A percentile compares a stretch with the other conserved stretches of the same genome.
These are phyloP conservation scores for Lordiphosa fenestrarum DNA, from an alignment of 2,888 invertebrate genomes.

Conservation along the genomic window DNA sequence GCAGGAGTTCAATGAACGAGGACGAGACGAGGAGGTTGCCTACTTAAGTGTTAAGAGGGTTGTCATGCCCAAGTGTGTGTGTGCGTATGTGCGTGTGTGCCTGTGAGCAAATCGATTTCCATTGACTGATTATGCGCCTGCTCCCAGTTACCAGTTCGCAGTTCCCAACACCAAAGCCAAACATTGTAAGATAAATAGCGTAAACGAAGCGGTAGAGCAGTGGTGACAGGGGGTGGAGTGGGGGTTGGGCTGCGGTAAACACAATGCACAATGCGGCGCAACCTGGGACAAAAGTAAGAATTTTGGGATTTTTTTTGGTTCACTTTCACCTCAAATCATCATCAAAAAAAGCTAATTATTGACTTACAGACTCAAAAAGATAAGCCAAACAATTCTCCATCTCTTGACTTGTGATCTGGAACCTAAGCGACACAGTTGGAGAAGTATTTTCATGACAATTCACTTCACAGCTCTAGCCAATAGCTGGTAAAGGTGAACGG, in stretches of 20 bases:
- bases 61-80: conserved; percentile 14
- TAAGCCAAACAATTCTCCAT: no score
- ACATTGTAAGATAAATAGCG: conserved; percentile 3
- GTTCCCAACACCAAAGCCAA: conserved; percentile 4
- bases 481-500: no score
- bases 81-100: conserved; percentile 1
- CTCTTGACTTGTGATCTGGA: no score
- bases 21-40: conserved; percentile 37
- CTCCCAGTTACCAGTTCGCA: conserved; percentile 11
- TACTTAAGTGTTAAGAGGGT: conserved; percentile 59
- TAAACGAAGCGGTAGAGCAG: neutral
- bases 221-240: neutral
- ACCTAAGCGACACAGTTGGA: no score
- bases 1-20: conserved; percentile 59
- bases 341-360: no score
- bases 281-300: no score
- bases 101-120: conserved; percentile 52
- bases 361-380: no score
- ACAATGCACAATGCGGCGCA: conserved; percentile 43
- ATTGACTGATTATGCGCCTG: conserved; percentile 65
- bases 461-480: no score
- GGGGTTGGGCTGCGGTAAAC: conserved; percentile 41
- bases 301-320: no score
- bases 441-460: no score
- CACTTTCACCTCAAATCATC: no score